phyloP scores from a whole-genome alignment of 1,140 invertebrate genomes.

The Macrosteles quadrilineatus region DNA sequence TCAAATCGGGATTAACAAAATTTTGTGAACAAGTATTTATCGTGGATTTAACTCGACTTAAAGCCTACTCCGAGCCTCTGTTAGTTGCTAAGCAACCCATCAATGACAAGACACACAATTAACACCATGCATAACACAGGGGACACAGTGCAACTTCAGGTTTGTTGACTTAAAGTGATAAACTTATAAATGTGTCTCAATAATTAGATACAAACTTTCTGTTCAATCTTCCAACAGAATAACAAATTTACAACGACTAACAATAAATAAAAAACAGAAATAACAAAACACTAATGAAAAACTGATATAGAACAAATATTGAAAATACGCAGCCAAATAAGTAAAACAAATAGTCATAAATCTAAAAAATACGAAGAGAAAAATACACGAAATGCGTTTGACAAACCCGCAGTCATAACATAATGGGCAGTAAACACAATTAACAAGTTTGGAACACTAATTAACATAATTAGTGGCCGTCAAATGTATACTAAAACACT shows the following conservation, averaged over 20 bases:
- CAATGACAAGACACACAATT: not conserved
- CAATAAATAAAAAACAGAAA: not conserved
- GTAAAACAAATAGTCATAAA: slow-evolving; percentile 6
- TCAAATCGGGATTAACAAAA: too few species aligned
- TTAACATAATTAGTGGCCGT: not conserved
- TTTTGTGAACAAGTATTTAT: too few species aligned
- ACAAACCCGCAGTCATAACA: too few species aligned
- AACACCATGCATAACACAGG: not conserved
- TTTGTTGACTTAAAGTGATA: not conserved
- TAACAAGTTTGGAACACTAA: too few species aligned
- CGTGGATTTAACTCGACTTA: too few species aligned
- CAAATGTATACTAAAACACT: not conserved
- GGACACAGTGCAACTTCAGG: not conserved
- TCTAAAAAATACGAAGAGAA: not conserved
- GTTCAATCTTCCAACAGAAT: not conserved
- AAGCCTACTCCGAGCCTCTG: too few species aligned
- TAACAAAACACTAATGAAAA: not conserved
- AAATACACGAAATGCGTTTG: not conserved
- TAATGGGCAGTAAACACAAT: too few species aligned
- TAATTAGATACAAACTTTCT: not conserved
- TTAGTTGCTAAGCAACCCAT: too few species aligned
- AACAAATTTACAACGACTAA: slow-evolving; percentile 5
- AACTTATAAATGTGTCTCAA: not conserved
- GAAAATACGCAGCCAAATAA: not conserved
- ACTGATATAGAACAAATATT: not conserved